Percentiles rank a stretch among this genome's conserved stretches.
Evolutionary conservation across 2,888 invertebrate species (phyloP).

Genomic region (Anthophora plumipes): DNA sequence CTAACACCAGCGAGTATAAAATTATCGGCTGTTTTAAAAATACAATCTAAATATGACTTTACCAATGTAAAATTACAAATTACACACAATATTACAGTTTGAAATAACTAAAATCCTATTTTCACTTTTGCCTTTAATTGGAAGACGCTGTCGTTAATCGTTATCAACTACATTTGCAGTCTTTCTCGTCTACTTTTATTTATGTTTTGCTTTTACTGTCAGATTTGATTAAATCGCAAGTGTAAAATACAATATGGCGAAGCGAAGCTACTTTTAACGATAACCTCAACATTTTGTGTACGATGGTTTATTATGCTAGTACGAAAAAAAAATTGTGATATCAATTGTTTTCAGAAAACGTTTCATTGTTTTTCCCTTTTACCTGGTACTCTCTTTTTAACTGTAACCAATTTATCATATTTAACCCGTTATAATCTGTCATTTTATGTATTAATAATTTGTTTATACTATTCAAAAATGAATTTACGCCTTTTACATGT

Average conservation of each 20-base stretch:
- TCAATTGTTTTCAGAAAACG: slow-evolving; percentile 41
- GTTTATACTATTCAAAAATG: slow-evolving; percentile 29
- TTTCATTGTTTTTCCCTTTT: slow-evolving; percentile 24
- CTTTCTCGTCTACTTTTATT: slow-evolving; percentile 20
- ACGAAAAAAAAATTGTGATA: slow-evolving; percentile 30
- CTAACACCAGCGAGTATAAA: not conserved
- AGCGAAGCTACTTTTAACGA: slow-evolving; percentile 46
- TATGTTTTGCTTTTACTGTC: slow-evolving; percentile 50
- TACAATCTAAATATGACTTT: not conserved
- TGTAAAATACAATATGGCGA: slow-evolving; percentile 70
- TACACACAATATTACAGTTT: slow-evolving; percentile 20
- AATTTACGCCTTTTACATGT: slow-evolving; percentile 11
- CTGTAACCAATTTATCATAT: not conserved
- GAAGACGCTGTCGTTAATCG: not conserved
- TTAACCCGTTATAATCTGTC: slow-evolving; percentile 2
- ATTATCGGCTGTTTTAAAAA: slow-evolving; percentile 12
- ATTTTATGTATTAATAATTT: slow-evolving; percentile 23
- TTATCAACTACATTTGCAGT: not conserved
- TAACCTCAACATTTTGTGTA: slow-evolving; percentile 63
- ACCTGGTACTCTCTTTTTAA: not conserved
- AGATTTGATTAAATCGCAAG: slow-evolving; percentile 47
- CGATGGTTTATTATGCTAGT: slow-evolving; percentile 10
- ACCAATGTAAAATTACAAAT: slow-evolving; percentile 6
- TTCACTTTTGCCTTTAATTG: not conserved
- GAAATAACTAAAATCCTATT: slow-evolving; percentile 1